phyloP scores from a whole-genome alignment of 1,140 invertebrate genomes.

The Drosophila pectinifera region DNA sequence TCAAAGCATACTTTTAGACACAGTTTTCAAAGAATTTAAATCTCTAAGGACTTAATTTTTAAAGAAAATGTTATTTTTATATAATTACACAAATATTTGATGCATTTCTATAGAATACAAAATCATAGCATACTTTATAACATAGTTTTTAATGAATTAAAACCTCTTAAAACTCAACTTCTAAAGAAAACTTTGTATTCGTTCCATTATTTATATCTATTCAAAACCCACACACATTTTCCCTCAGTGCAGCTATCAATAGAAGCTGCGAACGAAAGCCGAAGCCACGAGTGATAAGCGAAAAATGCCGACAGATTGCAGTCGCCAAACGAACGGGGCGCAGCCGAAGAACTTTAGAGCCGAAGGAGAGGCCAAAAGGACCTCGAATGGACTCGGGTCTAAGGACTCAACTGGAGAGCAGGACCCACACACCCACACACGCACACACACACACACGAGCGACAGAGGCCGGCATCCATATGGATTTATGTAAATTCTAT shows the following conservation, averaged over 20 bases:
- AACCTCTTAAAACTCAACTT: background rate
- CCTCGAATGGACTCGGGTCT: slow-evolving; percentile 60
- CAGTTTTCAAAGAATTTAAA: no score
- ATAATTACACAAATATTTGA: background rate
- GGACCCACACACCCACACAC: slow-evolving; percentile 28
- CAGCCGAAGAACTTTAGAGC: slow-evolving; percentile 31
- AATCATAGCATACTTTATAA: background rate
- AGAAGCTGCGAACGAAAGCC: slow-evolving; percentile 54
- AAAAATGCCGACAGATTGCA: slow-evolving; percentile 58
- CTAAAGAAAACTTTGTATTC: background rate
- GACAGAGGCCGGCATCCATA: slow-evolving; percentile 66
- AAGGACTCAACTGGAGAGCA: slow-evolving; percentile 24
- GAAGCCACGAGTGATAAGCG: slow-evolving; percentile 44
- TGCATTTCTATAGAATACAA: background rate
- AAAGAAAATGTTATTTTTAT: no score
- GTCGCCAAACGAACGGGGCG: slow-evolving; percentile 45
- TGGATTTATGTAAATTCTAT: slow-evolving; percentile 85
- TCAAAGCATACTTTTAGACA: background rate
- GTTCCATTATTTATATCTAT: background rate
- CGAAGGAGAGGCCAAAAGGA: slow-evolving; percentile 41
- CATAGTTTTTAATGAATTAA: background rate
- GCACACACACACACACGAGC: slow-evolving; percentile 7
- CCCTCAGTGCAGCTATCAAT: slow-evolving; percentile 55
- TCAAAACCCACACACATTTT: background rate
- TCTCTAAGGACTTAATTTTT: no score